Evolutionary conservation across 2,888 invertebrate genomes (phyloP), one percentile per base, ranked within the genome.

Genomic region (Glomeris marginata): DNA sequence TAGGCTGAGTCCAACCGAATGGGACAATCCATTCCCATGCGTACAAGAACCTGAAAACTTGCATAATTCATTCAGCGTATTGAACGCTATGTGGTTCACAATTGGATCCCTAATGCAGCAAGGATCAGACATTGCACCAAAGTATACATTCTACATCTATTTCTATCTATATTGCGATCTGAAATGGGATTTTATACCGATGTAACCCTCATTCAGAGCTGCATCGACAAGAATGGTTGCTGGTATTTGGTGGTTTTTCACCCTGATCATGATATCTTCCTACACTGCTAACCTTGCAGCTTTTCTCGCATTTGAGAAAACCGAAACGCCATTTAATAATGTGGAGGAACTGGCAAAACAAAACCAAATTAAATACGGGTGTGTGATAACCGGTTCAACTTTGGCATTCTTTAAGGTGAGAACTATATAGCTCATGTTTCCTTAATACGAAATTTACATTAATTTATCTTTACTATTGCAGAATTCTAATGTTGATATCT

Each of bases 321-420:
- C 91, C 86, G 88, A 88, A 59, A 84, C 85, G 10, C 90, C 94
- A 1, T 92, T 98, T 50, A 88, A 91, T 65, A 86, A 84, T 61
- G 92, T 90, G 0, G 94, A 95, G 63, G 94, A 95, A 67, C 74
- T 98, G 46, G 88, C 92, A 21, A 88, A 87, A 63, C 97, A 98
- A 69, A 91, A 88, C 0, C 85, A 87, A 67, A 95, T 98, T 59
- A 91, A 92, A 66, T 98, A 97, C 66, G 97, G 97, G 0, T 85
- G 88, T 5, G 69, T 92, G 15, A 74, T 77, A 55, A 86, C 86
- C 40, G 98, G 97, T 45, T 88, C 94, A 1, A 97, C 97, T 0
- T 84, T 85, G 41, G 80, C 84, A 10, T 98, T 95, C 69, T 98
- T 98, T 65, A 77, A 86, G 73, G 94, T 92, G 70, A 69, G 69